Conservation (phyloP, 2,797 vertebrate genomes). For the Arctocebus calabarensis region DNA sequence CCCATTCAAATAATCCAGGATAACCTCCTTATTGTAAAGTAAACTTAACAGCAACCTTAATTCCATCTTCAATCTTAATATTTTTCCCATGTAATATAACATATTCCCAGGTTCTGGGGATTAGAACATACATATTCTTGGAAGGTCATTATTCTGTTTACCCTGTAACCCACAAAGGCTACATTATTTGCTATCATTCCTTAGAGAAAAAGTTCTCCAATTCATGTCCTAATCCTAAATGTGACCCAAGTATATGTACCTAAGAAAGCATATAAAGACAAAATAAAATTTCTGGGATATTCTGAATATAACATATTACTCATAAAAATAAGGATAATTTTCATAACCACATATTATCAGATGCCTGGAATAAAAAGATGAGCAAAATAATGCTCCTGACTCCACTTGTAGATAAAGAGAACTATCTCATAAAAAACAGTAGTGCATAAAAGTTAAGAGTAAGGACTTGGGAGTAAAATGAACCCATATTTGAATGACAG, state of each 20-base stretch:
- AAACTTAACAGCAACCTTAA: not conserved
- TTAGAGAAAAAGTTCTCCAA: not conserved
- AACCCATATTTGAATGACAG: not conserved
- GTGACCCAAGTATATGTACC: not conserved
- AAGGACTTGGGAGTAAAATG: not conserved
- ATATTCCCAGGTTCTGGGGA: not conserved
- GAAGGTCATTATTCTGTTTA: not conserved
- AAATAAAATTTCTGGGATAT: not conserved
- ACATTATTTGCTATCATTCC: not conserved
- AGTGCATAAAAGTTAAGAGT: not conserved
- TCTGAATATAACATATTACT: not conserved
- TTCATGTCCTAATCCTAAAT: not conserved
- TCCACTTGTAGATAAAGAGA: not conserved
- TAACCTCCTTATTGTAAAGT: not conserved
- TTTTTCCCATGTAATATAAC: not conserved
- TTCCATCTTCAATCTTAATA: not conserved
- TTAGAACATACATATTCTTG: not conserved
- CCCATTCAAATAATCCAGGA: not conserved
- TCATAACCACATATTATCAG: not conserved
- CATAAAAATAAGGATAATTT: not conserved
- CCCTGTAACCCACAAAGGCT: not conserved
- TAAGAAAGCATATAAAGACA: not conserved
- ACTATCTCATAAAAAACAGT: not conserved
- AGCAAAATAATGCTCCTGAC: not conserved
- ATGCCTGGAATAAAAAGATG: not conserved